A percentile compares a stretch with the other conserved stretches of the same genome.
These are phyloP conservation scores for Linurgus olivaceus DNA, from an alignment of 2,797 vertebrate species.

Conservation along the genomic window DNA sequence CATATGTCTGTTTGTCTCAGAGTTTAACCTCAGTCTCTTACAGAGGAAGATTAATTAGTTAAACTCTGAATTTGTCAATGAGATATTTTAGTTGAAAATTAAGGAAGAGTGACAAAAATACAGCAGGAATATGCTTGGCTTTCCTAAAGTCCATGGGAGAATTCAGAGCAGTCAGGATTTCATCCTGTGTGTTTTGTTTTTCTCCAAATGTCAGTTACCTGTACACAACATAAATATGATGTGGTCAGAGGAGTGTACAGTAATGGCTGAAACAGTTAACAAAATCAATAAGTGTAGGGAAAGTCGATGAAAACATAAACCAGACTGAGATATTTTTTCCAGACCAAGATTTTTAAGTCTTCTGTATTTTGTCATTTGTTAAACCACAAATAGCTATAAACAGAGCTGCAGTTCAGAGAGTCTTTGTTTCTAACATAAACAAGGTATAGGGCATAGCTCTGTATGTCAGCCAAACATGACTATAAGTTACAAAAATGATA, in stretches of 20 bases:
- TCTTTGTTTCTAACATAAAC: slow-evolving; percentile 76
- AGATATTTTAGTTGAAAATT: background rate
- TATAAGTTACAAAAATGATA: slow-evolving; percentile 65
- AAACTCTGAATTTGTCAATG: background rate
- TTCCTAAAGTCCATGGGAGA: background rate
- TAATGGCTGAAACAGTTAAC: slow-evolving; percentile 65
- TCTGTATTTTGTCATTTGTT: slow-evolving; percentile 79
- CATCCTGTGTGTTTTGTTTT: slow-evolving; percentile 31
- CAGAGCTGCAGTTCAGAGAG: slow-evolving; percentile 65
- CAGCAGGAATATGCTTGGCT: background rate
- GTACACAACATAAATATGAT: background rate
- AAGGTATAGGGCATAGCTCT: slow-evolving; percentile 63
- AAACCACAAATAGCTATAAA: slow-evolving; percentile 73
- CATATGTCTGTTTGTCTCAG: background rate
- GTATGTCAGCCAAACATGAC: slow-evolving; percentile 60
- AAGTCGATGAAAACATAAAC: slow-evolving; percentile 72
- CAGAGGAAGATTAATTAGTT: background rate
- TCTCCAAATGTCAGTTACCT: slow-evolving; percentile 49
- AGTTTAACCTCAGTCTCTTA: background rate
- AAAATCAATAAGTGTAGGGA: slow-evolving; percentile 64
- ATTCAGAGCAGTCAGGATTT: slow-evolving; percentile 22
- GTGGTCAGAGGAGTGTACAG: slow-evolving; percentile 4
- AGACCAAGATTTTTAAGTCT: slow-evolving; percentile 74
- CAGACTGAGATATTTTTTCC: slow-evolving; percentile 72
- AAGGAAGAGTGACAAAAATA: background rate